Evolutionary conservation across 2,797 vertebrate genomes (phyloP).

Genomic region (Ctenopoma multispine): DNA sequence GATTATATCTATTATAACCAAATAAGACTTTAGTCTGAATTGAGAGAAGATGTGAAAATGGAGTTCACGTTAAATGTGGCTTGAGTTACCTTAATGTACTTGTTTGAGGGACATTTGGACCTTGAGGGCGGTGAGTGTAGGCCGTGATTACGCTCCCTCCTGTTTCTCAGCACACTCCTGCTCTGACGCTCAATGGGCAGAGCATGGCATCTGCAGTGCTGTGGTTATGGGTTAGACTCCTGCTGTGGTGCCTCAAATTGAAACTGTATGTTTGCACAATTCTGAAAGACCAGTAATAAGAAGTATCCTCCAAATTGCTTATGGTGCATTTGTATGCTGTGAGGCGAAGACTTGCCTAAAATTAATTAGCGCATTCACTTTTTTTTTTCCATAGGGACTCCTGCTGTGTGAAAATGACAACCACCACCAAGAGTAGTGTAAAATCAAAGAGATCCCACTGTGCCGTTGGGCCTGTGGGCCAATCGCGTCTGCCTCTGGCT

Average conservation of each 20-base stretch:
- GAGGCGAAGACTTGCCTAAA: slow-evolving; percentile 66
- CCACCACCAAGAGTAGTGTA: slow-evolving; percentile 35
- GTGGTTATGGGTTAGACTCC: slow-evolving; percentile 69
- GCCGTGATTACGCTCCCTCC: slow-evolving; percentile 56
- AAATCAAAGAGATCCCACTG: slow-evolving; percentile 71
- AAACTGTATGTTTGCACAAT: slow-evolving; percentile 64
- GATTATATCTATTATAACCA: slow-evolving; percentile 58
- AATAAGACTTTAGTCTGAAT: slow-evolving; percentile 59
- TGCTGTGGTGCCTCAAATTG: slow-evolving; percentile 62
- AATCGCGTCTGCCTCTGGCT: slow-evolving; percentile 75
- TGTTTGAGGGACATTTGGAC: slow-evolving; percentile 54
- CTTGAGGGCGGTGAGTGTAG: slow-evolving; percentile 50
- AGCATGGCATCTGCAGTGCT: slow-evolving; percentile 57
- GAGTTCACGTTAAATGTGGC: slow-evolving; percentile 63
- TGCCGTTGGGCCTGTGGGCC: slow-evolving; percentile 59
- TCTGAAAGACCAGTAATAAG: slow-evolving; percentile 54
- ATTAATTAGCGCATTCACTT: slow-evolving; percentile 57
- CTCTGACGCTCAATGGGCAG: slow-evolving; percentile 67
- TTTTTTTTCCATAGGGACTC: slow-evolving; percentile 14
- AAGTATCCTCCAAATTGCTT: slow-evolving; percentile 59
- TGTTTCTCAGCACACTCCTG: slow-evolving; percentile 61
- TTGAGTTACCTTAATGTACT: slow-evolving; percentile 40
- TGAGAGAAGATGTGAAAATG: slow-evolving; percentile 75
- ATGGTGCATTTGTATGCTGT: slow-evolving; percentile 63
- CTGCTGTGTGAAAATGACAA: slow-evolving; percentile 56